These are phyloP conservation scores for Ciconia stormi DNA, from an alignment of 2,113 vertebrate genomes.

Conservation along the genomic window DNA sequence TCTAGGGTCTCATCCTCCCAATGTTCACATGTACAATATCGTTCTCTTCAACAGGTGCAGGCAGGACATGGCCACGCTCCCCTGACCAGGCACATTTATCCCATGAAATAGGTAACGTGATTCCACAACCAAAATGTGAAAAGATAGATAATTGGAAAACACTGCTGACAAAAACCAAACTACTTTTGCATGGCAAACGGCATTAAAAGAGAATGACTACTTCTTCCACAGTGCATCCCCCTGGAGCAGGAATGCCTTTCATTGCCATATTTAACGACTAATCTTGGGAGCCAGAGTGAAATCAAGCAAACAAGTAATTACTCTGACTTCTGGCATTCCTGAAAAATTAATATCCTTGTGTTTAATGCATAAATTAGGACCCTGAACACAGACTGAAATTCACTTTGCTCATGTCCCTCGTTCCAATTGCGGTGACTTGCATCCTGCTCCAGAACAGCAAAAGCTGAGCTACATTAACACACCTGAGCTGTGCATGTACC, in stretches of 20 bases:
- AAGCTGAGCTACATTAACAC: neutral
- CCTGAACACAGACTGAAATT: neutral
- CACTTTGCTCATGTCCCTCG: neutral
- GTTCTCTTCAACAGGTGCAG: neutral
- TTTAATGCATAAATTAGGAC: neutral
- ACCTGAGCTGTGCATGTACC: neutral
- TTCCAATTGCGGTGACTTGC: neutral
- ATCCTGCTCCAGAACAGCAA: neutral
- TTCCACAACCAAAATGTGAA: neutral
- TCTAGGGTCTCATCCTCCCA: neutral
- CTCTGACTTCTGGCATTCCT: neutral
- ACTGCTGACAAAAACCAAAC: neutral
- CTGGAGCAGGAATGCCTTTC: neutral
- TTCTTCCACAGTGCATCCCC: neutral
- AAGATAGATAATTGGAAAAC: neutral
- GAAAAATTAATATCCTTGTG: neutral
- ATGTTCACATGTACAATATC: fast-evolving
- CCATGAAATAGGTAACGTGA: fast-evolving
- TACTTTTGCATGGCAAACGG: neutral
- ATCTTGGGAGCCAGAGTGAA: neutral
- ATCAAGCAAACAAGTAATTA: neutral
- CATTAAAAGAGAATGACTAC: neutral
- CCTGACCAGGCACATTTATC: fast-evolving
- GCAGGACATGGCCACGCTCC: fast-evolving
- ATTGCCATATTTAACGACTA: neutral